Conservation (phyloP, 2,113 vertebrate species). For the Benitochromis conjunctus region DNA sequence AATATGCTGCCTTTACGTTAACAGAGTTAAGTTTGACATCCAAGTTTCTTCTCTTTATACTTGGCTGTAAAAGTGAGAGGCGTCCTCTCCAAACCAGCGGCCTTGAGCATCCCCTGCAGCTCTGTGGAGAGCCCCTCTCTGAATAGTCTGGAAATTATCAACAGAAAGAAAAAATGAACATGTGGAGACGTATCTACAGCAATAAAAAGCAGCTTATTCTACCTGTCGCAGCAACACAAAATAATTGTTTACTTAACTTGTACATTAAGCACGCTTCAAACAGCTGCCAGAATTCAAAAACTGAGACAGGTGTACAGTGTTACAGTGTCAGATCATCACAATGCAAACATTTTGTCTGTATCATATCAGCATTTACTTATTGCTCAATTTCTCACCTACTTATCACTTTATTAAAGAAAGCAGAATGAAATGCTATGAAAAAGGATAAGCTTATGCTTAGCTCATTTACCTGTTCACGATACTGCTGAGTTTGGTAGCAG, state of each 20-base stretch:
- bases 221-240: neutral
- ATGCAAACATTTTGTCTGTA: neutral
- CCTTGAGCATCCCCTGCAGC: conserved; percentile 65
- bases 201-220: neutral
- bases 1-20: neutral
- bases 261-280: neutral
- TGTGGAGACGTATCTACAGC: neutral
- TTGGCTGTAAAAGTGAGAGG: conserved; percentile 79
- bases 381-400: neutral
- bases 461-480: conserved; percentile 65
- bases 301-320: neutral
- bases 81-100: conserved; percentile 75
- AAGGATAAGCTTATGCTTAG: neutral
- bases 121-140: conserved; percentile 65
- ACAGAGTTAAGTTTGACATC: neutral
- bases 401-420: neutral
- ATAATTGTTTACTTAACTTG: neutral
- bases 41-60: conserved; percentile 57
- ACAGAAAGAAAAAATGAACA: neutral
- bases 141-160: conserved; percentile 60
- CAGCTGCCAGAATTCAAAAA: neutral
- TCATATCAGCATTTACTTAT: neutral
- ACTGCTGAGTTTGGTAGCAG: conserved; percentile 33
- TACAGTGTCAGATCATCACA: neutral
- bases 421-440: neutral